Evolutionary conservation across 2,888 invertebrate species (phyloP).

Genomic region (Diarsia rubi): DNA sequence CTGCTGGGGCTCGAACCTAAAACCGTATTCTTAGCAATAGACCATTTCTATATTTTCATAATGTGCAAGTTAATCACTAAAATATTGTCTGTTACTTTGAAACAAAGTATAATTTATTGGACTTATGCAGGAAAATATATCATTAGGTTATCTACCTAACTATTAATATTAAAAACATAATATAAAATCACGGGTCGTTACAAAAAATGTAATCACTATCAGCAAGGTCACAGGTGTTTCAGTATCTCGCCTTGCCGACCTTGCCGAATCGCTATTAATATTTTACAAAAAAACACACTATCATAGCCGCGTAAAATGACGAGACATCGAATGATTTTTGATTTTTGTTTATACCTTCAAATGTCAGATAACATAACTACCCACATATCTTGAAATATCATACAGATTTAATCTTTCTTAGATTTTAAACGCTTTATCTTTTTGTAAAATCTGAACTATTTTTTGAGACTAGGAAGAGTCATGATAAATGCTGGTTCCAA

Average conservation of each 20-base stretch:
- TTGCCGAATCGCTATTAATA: conserved; percentile 12
- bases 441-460: neutral
- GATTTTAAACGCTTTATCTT: neutral
- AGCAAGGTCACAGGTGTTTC: conserved; percentile 54
- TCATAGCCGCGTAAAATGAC: conserved; percentile 27
- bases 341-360: conserved; percentile 19
- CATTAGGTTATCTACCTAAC: neutral
- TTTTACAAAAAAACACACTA: conserved; percentile 26
- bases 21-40: no score
- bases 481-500: neutral
- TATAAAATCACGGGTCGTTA: conserved; percentile 41
- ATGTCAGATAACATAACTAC: conserved; percentile 22
- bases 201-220: conserved; percentile 30
- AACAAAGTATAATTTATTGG: no score
- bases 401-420: neutral
- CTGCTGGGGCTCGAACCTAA: no score
- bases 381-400: neutral
- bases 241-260: conserved; percentile 30
- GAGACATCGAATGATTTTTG: conserved; percentile 33
- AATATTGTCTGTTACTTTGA: no score
- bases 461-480: neutral
- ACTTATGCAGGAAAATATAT: neutral
- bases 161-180: neutral
- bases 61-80: no score
- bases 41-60: no score